phyloP scores from a whole-genome alignment of 1,140 invertebrate species.

The Sminthurinus signatus region DNA sequence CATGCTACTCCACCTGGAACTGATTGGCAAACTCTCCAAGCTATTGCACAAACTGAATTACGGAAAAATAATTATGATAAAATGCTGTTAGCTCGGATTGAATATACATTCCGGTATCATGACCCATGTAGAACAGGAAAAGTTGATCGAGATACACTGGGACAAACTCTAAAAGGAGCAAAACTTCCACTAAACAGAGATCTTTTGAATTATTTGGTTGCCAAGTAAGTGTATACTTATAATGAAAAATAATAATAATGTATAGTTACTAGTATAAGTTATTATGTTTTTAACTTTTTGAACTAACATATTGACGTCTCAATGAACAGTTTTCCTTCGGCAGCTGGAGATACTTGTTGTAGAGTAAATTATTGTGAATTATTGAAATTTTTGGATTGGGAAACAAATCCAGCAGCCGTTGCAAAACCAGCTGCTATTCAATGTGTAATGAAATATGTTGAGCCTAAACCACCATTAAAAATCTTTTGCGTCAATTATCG shows the following conservation, averaged over 20 bases:
- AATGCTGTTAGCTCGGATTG: conserved; percentile 26
- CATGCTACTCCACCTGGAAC: conserved; percentile 23
- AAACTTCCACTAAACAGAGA: conserved; percentile 33
- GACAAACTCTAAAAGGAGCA: conserved; percentile 37
- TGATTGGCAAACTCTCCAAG: conserved; percentile 36
- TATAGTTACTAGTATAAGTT: no score
- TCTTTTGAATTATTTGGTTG: conserved; percentile 37
- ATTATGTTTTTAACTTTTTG: no score
- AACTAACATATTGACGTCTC: no score
- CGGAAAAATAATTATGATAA: conserved; percentile 34
- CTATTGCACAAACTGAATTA: conserved; percentile 36
- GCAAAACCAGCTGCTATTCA: conserved; percentile 37
- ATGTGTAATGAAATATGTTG: conserved; percentile 34
- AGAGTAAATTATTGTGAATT: conserved; percentile 35
- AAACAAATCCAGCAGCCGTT: conserved; percentile 34
- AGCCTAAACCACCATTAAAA: conserved; percentile 39
- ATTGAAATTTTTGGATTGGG: conserved; percentile 35
- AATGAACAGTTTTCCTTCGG: conserved; percentile 29
- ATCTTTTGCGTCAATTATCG: conserved; percentile 39
- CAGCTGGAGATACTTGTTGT: conserved; percentile 20
- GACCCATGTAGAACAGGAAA: conserved; percentile 39
- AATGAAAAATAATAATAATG: no score
- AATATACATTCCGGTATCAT: conserved; percentile 36
- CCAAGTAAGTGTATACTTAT: conserved; percentile 33
- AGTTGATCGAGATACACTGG: conserved; percentile 33